Evolutionary conservation across 2,888 invertebrate species (phyloP), one percentile per base, ranked within the genome.

Genomic region (Lymantria monacha): DNA sequence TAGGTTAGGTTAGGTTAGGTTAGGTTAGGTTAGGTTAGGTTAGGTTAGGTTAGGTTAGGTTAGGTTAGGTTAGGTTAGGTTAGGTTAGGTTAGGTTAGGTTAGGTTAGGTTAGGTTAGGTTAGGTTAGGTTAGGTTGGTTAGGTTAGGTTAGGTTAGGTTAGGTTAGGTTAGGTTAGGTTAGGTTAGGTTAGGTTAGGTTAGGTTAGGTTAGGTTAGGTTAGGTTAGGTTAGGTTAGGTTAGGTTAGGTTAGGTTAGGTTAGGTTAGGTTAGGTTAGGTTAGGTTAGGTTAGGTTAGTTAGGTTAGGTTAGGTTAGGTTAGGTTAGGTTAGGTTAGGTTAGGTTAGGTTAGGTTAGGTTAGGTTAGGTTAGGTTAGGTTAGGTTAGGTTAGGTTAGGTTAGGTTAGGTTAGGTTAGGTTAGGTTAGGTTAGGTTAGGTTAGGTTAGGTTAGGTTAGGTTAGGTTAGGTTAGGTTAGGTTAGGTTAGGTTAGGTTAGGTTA

Each of bases 31-130:
- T 48, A 48, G 48, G 50, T 51, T 46, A 51, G 50, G 50, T 51
- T 57, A 57, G 61, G 58, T 59, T 59, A 57, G 58, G 59, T 57
- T 59, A 55, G 22, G 22, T 22, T 22, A 22, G 22, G 61, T 59
- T 59, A 57, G 61, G 59, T 57, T 59, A 57, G 62, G 57, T 58
- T 56, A 57, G 62, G 55, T 59, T 56, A 56, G 62, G 54, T 56
- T 45, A 45, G 53, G 49, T 49, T 49, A 49, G 47, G n/a, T 42
- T 47, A 42, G 42, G 47, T 47, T 47, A 22, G 22, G 22, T 22
- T 22, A 22, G 22, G 22, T 22, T 22, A 22, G 22, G 22, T 22
- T 22, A 22, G 22, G 22, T 22, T 22, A 22, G 22, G 50, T 50
- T 50, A 50, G 50, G 50, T 50, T 50, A 46, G 50, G 52, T 45